These are phyloP conservation scores for Poeciliopsis turneri DNA, from an alignment of 2,797 vertebrate species.

Conservation along the genomic window DNA sequence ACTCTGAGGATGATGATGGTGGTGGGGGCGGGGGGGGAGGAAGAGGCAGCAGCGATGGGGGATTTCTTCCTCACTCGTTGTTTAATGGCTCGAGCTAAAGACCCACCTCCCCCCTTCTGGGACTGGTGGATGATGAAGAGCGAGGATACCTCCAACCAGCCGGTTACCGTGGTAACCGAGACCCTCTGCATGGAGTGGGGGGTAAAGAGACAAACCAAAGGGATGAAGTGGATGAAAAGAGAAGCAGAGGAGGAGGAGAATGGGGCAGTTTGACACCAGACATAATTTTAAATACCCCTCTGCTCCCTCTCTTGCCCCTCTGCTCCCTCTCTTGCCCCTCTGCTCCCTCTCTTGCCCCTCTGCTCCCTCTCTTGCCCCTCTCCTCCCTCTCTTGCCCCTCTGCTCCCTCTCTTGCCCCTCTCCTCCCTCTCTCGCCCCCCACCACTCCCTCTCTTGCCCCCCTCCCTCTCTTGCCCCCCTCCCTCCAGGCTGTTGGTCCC, in stretches of 20 bases:
- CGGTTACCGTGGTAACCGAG: conserved; percentile 72
- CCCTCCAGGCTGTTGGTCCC: conserved; percentile 12
- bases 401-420: not conserved
- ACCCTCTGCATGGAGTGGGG: conserved; percentile 55
- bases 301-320: not conserved
- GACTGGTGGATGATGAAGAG: conserved; percentile 31
- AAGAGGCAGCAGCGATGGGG: conserved; percentile 12
- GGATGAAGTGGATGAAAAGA: conserved; percentile 42
- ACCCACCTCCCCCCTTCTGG: conserved; percentile 14
- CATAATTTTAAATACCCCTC: conserved; percentile 33
- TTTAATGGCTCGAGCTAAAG: conserved; percentile 54
- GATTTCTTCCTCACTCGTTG: conserved; percentile 52
- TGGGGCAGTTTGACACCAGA: conserved; percentile 9
- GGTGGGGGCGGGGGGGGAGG: not conserved
- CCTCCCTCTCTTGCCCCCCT: too few relatives aligned
- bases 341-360: too few relatives aligned
- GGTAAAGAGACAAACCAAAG: conserved; percentile 20
- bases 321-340: too few relatives aligned
- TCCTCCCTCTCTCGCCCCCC: too few relatives aligned
- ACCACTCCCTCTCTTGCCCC: too few relatives aligned
- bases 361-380: not conserved
- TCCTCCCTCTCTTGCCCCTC: too few relatives aligned
- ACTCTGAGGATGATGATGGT: not conserved
- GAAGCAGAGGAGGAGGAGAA: not conserved
- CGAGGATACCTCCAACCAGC: conserved; percentile 47